phyloP scores from a whole-genome alignment of 2,113 vertebrate species.

The Conger conger region DNA sequence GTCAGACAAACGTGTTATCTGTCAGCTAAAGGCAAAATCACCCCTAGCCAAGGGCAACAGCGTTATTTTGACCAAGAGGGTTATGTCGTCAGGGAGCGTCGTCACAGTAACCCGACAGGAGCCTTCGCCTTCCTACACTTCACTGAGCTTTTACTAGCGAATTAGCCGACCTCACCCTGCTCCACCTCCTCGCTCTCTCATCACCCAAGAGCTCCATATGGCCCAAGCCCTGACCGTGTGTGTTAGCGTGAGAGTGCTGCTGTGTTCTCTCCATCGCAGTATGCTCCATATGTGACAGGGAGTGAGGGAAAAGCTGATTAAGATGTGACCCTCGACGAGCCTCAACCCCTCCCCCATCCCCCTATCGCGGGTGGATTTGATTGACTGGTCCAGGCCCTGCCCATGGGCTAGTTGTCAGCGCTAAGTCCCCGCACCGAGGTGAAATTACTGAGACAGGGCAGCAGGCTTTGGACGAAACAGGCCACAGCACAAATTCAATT shows the following conservation, averaged over 20 bases:
- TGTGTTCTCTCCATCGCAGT: background rate
- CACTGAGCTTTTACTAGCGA: background rate
- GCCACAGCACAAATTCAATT: slow-evolving; percentile 58
- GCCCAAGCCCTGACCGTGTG: background rate
- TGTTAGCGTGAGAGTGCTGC: background rate
- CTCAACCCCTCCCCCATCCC: too few relatives aligned
- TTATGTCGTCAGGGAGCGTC: too few relatives aligned
- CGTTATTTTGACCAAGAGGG: too few relatives aligned
- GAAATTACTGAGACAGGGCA: slow-evolving; percentile 23
- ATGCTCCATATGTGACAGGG: background rate
- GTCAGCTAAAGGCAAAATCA: too few relatives aligned
- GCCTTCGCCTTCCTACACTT: too few relatives aligned
- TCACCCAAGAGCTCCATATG: background rate
- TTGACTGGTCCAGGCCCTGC: background rate
- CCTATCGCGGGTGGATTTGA: background rate
- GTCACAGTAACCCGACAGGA: too few relatives aligned
- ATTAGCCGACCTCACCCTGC: background rate
- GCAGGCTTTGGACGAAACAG: slow-evolving; percentile 40
- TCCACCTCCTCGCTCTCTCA: background rate
- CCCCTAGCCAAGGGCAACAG: too few relatives aligned
- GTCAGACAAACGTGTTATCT: too few relatives aligned
- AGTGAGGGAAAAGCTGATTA: background rate
- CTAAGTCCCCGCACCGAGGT: slow-evolving; percentile 40
- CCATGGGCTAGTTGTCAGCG: slow-evolving; percentile 5
- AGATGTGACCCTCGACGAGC: background rate